Evolutionary conservation across 2,888 invertebrate genomes (phyloP).

Genomic region (Prosopocoilus inquinatus): DNA sequence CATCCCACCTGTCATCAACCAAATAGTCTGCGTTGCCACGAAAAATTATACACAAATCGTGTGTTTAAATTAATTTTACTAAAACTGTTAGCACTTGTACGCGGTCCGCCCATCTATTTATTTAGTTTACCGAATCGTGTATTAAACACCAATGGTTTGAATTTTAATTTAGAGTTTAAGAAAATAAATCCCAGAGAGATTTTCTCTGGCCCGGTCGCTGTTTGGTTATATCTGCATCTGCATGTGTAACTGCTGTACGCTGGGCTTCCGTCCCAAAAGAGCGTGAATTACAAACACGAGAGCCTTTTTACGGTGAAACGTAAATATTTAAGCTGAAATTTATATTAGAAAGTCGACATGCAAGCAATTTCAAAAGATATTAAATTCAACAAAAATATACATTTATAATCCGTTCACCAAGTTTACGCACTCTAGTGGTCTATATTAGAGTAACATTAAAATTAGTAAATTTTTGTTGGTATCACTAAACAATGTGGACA

Average conservation of each 20-base stretch:
- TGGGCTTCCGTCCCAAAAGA: background rate
- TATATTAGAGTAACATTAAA: too few relatives aligned
- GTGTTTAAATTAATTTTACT: background rate
- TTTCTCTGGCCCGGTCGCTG: background rate
- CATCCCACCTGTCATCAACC: slow-evolving; percentile 1
- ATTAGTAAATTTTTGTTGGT: too few relatives aligned
- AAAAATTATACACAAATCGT: background rate
- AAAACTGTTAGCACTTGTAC: slow-evolving; percentile 1
- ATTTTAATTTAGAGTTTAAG: background rate
- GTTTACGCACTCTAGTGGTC: too few relatives aligned
- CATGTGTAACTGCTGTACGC: background rate
- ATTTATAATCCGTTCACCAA: too few relatives aligned
- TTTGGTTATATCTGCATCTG: background rate
- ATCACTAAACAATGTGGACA: too few relatives aligned
- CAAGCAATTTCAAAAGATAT: background rate
- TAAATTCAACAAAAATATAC: too few relatives aligned
- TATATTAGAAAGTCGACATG: background rate
- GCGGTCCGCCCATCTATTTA: background rate
- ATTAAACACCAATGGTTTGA: background rate
- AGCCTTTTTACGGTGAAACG: background rate
- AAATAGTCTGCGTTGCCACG: background rate
- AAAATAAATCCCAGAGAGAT: background rate
- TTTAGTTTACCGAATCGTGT: background rate
- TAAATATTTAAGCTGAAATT: background rate
- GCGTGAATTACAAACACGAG: background rate